Percentiles rank a stretch among this genome's conserved stretches.
These are phyloP conservation scores for Lycocerus yunnanus DNA, from an alignment of 2,888 invertebrate species.

Conservation along the genomic window DNA sequence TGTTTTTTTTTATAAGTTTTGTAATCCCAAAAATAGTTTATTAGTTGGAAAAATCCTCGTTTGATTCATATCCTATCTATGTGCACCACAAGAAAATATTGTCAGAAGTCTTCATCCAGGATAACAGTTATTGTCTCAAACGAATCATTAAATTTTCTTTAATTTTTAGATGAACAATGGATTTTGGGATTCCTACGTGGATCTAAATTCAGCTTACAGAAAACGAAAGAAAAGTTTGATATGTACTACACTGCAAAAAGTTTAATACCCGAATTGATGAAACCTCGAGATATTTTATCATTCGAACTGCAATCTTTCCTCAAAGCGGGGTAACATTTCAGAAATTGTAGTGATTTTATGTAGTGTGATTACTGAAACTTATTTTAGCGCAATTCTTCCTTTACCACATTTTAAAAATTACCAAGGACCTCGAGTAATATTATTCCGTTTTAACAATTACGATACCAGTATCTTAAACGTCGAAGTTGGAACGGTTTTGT, in stretches of 20 bases:
- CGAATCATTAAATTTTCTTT: no score
- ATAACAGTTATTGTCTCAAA: no score
- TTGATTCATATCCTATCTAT: no score
- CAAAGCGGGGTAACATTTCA: neutral
- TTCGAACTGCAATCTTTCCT: constrained; percentile 37
- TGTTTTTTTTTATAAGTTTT: no score
- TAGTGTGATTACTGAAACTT: no score
- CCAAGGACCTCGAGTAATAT: neutral
- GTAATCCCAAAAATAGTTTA: no score
- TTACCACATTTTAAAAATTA: neutral
- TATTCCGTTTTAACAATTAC: neutral
- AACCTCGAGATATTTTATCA: constrained; percentile 57
- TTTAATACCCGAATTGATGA: constrained; percentile 63
- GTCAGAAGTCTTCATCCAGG: no score
- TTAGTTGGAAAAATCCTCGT: no score
- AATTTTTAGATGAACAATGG: constrained; percentile 59
- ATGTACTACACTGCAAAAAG: constrained; percentile 63
- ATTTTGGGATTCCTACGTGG: constrained; percentile 60
- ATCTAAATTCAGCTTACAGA: constrained; percentile 61
- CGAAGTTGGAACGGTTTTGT: neutral
- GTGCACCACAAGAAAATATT: no score
- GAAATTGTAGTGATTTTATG: no score
- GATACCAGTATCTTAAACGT: neutral
- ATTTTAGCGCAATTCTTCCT: neutral
- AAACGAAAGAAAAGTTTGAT: constrained; percentile 61